Evolutionary conservation across 2,888 invertebrate genomes (phyloP).

Genomic region (Geophilus truncorum): DNA sequence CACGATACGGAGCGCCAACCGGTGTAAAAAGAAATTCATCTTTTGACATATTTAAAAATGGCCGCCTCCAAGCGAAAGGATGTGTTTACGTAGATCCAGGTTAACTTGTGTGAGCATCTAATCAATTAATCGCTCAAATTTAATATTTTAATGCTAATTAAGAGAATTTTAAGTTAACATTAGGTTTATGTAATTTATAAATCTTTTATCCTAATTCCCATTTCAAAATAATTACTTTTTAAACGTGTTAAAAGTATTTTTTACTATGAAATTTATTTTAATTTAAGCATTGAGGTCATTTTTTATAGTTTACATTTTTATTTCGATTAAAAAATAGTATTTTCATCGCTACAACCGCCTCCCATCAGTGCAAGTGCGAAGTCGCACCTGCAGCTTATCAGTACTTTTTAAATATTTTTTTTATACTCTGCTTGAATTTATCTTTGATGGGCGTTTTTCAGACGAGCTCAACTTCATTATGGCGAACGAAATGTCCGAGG

Average conservation of each 20-base stretch:
- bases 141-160: not conserved
- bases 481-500: slow-evolving; percentile 6
- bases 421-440: not conserved
- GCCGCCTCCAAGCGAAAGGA: not conserved
- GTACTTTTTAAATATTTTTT: not conserved
- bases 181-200: no score
- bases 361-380: not conserved
- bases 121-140: not conserved
- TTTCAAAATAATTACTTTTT: no score
- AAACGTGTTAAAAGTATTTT: no score
- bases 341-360: no score
- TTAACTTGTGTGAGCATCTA: not conserved
- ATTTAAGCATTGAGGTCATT: no score
- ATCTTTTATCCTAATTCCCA: no score
- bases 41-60: not conserved
- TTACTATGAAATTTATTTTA: no score
- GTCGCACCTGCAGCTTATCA: not conserved
- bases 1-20: no score
- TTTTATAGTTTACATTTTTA: no score
- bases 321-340: no score
- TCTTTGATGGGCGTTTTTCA: not conserved
- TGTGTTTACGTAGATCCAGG: not conserved
- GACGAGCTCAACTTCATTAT: not conserved
- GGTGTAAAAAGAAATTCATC: no score
- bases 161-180: not conserved